These are phyloP conservation scores for Borostomias antarcticus DNA, from an alignment of 2,797 vertebrate species.

Conservation along the genomic window DNA sequence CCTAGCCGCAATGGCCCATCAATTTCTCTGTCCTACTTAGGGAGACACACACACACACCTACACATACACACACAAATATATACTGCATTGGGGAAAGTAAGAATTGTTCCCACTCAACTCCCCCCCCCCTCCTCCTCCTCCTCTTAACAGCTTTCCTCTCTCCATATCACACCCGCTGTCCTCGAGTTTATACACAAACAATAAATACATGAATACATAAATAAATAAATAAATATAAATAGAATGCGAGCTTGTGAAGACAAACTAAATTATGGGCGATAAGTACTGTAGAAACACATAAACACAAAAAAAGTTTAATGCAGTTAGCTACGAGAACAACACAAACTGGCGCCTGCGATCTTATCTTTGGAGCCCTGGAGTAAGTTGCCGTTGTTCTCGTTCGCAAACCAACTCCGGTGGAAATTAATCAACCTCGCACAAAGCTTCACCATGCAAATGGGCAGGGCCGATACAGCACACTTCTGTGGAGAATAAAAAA, in stretches of 20 bases:
- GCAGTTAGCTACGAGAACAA: constrained; percentile 15
- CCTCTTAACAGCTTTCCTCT: background rate
- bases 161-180: constrained; percentile 25
- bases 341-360: constrained; percentile 24
- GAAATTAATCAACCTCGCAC: constrained; percentile 40
- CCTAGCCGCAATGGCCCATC: constrained; percentile 64
- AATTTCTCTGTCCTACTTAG: constrained; percentile 71
- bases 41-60: constrained; percentile 39
- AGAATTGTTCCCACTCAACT: constrained; percentile 38
- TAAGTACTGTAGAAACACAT: constrained; percentile 37
- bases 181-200: constrained; percentile 19
- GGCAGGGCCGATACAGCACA: constrained; percentile 43
- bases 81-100: constrained; percentile 39
- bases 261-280: constrained; percentile 45
- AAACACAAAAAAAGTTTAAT: constrained; percentile 48
- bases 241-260: constrained; percentile 30
- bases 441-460: constrained; percentile 38
- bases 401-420: constrained; percentile 9
- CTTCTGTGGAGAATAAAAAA: constrained; percentile 19
- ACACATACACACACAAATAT: background rate
- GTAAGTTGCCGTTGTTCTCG: background rate
- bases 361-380: constrained; percentile 2
- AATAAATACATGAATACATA: constrained; percentile 8
- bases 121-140: background rate
- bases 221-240: constrained; percentile 13